Evolutionary conservation across 2,888 invertebrate species (phyloP).

Genomic region (Andricus quercusramuli): DNA sequence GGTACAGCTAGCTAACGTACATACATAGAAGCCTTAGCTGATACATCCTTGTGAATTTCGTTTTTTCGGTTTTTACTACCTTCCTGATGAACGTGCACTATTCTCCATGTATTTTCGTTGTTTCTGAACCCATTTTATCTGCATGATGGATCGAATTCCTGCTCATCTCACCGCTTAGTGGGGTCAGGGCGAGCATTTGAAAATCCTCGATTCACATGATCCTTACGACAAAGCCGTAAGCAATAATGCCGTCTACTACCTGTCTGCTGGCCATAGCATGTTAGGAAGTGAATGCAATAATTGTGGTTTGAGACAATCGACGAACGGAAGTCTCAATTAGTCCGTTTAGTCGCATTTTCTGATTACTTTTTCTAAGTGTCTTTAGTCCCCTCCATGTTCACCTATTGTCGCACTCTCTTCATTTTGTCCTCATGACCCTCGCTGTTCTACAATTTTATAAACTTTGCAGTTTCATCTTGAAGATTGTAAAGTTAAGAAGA

Average conservation of each 20-base stretch:
- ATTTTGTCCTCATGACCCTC: slow-evolving; percentile 1
- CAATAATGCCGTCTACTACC: slow-evolving; percentile 57
- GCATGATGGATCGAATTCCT: slow-evolving; percentile 35
- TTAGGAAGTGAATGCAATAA: slow-evolving; percentile 27
- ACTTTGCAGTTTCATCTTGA: slow-evolving; percentile 37
- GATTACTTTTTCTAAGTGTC: slow-evolving; percentile 2
- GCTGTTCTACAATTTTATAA: slow-evolving; percentile 30
- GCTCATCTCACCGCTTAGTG: slow-evolving; percentile 19
- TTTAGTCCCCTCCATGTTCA: not conserved
- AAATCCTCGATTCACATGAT: slow-evolving; percentile 39
- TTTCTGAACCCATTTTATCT: slow-evolving; percentile 21
- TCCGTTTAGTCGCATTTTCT: slow-evolving; percentile 13
- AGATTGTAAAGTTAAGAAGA: slow-evolving; percentile 26
- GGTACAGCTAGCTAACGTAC: slow-evolving; percentile 18
- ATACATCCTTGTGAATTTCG: slow-evolving; percentile 16
- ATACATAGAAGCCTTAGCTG: slow-evolving; percentile 16
- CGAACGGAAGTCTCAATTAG: slow-evolving; percentile 11
- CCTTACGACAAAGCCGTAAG: slow-evolving; percentile 22
- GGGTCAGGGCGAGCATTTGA: slow-evolving; percentile 24
- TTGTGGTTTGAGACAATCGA: slow-evolving; percentile 26
- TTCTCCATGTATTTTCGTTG: slow-evolving; percentile 19
- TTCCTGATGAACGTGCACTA: slow-evolving; percentile 24
- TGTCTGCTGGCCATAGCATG: slow-evolving; percentile 53
- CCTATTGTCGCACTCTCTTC: slow-evolving; percentile 31
- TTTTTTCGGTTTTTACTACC: slow-evolving; percentile 29